These are phyloP conservation scores for Tychaedon coryphoeus DNA, from an alignment of 2,113 vertebrate genomes.

Conservation along the genomic window DNA sequence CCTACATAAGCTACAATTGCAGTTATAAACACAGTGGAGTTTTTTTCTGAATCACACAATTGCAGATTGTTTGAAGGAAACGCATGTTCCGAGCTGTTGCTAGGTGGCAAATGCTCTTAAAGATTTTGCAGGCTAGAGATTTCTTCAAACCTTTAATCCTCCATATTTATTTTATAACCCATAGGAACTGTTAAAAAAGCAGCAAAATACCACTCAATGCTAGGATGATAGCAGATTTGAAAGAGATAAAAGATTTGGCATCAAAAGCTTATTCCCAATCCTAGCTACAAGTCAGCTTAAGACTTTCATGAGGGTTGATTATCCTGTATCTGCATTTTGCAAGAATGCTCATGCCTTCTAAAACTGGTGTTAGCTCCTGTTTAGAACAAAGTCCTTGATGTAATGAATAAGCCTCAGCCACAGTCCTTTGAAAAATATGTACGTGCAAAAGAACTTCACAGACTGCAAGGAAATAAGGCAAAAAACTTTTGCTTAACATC, in stretches of 20 bases:
- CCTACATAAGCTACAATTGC: slow-evolving; percentile 46
- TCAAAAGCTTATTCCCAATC: neutral
- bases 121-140: slow-evolving; percentile 52
- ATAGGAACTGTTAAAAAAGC: neutral
- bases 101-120: slow-evolving; percentile 68
- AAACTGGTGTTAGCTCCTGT: neutral
- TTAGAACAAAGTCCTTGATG: neutral
- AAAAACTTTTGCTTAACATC: neutral
- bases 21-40: slow-evolving; percentile 33
- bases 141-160: slow-evolving; percentile 32
- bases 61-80: slow-evolving; percentile 57
- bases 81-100: slow-evolving; percentile 41
- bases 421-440: neutral
- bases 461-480: neutral
- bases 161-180: slow-evolving; percentile 27
- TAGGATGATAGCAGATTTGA: neutral
- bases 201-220: neutral
- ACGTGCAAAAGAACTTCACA: neutral
- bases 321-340: rapidly evolving
- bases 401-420: neutral
- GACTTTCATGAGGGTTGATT: neutral
- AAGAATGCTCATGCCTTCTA: neutral
- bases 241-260: neutral
- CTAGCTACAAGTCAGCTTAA: neutral
- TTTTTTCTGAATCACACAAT: slow-evolving; percentile 64